A percentile compares a stretch with the other conserved stretches of the same genome.
phyloP scores from a whole-genome alignment of 2,888 invertebrate species.

The Terebella lapidaria region DNA sequence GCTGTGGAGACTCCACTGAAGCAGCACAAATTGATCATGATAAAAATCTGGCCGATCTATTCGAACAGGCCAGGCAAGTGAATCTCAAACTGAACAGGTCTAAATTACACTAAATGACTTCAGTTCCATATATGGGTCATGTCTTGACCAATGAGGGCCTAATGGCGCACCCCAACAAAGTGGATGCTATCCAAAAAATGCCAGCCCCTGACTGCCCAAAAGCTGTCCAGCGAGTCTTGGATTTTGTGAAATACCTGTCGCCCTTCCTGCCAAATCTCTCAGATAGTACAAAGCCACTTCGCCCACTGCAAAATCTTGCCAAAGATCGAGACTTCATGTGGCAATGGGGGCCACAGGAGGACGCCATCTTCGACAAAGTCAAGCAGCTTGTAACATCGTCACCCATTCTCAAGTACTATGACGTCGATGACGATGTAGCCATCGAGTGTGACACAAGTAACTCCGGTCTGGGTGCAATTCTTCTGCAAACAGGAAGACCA shows the following conservation, averaged over 20 bases:
- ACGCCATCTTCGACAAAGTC: not conserved
- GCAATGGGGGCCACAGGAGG: not conserved
- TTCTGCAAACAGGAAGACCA: conserved; percentile 2
- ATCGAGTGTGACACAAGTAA: not conserved
- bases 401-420: not conserved
- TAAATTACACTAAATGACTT: conserved; percentile 17
- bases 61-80: conserved; percentile 15
- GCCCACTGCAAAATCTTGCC: no score
- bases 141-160: conserved; percentile 20
- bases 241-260: conserved; percentile 7
- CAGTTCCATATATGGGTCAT: conserved; percentile 23
- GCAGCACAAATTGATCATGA: conserved; percentile 22
- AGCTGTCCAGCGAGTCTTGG: conserved; percentile 18
- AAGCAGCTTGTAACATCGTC: not conserved
- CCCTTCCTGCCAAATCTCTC: not conserved
- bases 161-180: conserved; percentile 19
- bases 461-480: conserved; percentile 1
- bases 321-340: not conserved
- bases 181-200: conserved; percentile 23
- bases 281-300: not conserved
- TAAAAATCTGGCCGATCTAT: conserved; percentile 12
- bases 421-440: not conserved
- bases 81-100: conserved; percentile 11
- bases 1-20: conserved; percentile 16
- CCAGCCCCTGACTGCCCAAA: conserved; percentile 14